Percentiles rank a stretch among this genome's conserved stretches.
phyloP scores from a whole-genome alignment of 1,140 invertebrate genomes.

The Platorchestia sp. region DNA sequence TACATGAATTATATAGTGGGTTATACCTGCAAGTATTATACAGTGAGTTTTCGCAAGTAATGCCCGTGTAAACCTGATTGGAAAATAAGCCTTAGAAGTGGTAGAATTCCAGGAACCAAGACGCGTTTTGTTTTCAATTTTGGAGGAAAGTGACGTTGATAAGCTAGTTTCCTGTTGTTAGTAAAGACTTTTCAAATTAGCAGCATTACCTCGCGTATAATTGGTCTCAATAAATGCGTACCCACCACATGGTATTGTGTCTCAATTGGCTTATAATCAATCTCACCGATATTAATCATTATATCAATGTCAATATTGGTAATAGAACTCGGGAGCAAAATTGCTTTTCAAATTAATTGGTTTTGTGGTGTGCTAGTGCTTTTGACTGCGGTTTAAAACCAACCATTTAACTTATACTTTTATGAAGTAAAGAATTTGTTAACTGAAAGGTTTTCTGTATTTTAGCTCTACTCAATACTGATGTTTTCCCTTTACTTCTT shows the following conservation, averaged over 20 bases:
- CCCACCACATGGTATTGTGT: neutral
- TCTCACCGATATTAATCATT: neutral
- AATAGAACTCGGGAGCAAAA: neutral
- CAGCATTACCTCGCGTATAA: neutral
- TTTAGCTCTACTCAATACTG: neutral
- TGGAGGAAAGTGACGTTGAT: neutral
- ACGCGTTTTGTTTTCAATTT: neutral
- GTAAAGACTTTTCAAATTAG: neutral
- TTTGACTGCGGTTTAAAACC: neutral
- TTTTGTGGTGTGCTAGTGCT: neutral
- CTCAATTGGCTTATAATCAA: neutral
- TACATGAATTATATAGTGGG: no score
- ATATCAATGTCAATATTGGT: neutral
- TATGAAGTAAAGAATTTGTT: neutral
- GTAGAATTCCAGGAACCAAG: neutral
- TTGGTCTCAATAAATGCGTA: neutral
- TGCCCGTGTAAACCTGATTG: no score
- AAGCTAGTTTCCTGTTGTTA: neutral
- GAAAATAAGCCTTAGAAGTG: neutral
- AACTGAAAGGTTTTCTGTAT: neutral
- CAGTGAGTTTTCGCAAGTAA: no score
- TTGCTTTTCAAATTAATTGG: constrained; percentile 10
- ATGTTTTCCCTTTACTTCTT: neutral
- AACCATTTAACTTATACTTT: neutral
- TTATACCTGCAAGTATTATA: no score